Evolutionary conservation across 92 coral and sea anemone genomes (phyloP).

Genomic region (Desmophyllum pertusum): DNA sequence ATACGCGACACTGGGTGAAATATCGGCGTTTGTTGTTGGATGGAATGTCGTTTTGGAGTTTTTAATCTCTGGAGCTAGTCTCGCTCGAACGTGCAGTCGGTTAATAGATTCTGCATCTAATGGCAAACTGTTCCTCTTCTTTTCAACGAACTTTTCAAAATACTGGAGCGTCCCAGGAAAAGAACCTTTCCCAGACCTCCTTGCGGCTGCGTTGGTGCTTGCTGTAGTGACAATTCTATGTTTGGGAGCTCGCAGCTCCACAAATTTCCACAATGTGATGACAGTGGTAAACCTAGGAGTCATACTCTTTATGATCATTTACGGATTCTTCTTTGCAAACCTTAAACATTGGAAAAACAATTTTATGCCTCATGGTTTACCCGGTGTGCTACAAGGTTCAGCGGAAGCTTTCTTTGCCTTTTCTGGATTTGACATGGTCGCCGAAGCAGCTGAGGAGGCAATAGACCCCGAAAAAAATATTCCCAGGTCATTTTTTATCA

Average conservation of each 20-base stretch:
- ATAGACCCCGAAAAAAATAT: slow-evolving; percentile 66
- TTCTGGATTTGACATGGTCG: slow-evolving; percentile 35
- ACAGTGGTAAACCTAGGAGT: slow-evolving; percentile 67
- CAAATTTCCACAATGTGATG: slow-evolving; percentile 51
- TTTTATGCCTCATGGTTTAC: slow-evolving; percentile 23
- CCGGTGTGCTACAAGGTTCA: slow-evolving; percentile 23
- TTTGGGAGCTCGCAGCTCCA: slow-evolving; percentile 68
- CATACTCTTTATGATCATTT: slow-evolving; percentile 57
- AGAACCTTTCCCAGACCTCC: slow-evolving; percentile 75
- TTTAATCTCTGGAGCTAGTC: slow-evolving; percentile 69
- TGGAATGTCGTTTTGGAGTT: slow-evolving; percentile 88
- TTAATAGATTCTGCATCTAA: slow-evolving; percentile 69
- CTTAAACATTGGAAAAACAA: slow-evolving; percentile 20
- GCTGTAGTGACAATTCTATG: slow-evolving; percentile 61
- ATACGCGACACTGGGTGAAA: slow-evolving; percentile 81
- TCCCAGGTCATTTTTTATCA: slow-evolving; percentile 67
- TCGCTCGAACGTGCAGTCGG: slow-evolving; percentile 79
- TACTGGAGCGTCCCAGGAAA: slow-evolving; percentile 49
- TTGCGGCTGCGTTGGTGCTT: slow-evolving; percentile 67
- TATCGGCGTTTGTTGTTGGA: slow-evolving; percentile 87
- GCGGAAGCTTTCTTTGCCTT: slow-evolving; percentile 28
- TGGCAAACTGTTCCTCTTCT: slow-evolving; percentile 53
- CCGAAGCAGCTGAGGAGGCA: slow-evolving; percentile 64
- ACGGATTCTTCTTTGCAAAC: slow-evolving; percentile 54
- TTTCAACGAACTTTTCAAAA: slow-evolving; percentile 37